phyloP scores from a whole-genome alignment of 2,888 invertebrate genomes.

The Stenichneumon culpator region DNA sequence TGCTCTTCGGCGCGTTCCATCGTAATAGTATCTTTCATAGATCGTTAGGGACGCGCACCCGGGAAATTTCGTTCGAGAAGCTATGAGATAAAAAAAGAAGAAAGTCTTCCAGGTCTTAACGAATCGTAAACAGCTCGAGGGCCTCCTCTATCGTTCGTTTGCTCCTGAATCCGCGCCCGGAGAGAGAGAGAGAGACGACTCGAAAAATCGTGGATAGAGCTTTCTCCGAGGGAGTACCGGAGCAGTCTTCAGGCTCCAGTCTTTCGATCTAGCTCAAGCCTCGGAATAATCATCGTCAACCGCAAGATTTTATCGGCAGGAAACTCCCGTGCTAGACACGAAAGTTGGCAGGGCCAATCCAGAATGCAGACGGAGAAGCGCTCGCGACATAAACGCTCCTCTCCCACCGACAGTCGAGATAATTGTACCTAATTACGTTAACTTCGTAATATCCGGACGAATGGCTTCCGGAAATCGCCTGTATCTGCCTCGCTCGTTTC shows the following conservation, averaged over 20 bases:
- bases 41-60: slow-evolving; percentile 18
- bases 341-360: neutral
- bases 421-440: slow-evolving; percentile 53
- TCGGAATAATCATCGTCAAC: slow-evolving; percentile 47
- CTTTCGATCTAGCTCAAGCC: slow-evolving; percentile 33
- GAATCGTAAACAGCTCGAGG: slow-evolving; percentile 60
- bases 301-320: slow-evolving; percentile 53
- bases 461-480: slow-evolving; percentile 22
- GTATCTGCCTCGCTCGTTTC: neutral
- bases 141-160: slow-evolving; percentile 33
- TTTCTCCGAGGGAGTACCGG: slow-evolving; percentile 5
- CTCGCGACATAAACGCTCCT: neutral
- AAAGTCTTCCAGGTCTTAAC: slow-evolving; percentile 28
- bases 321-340: neutral
- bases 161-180: slow-evolving; percentile 16
- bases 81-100: slow-evolving; percentile 30
- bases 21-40: neutral
- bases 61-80: slow-evolving; percentile 27
- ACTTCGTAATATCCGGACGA: slow-evolving; percentile 40
- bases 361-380: slow-evolving; percentile 24
- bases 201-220: slow-evolving; percentile 38
- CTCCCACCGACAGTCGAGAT: slow-evolving; percentile 7
- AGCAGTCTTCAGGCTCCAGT: neutral
- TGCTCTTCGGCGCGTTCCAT: neutral
- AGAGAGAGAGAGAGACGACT: slow-evolving; percentile 4